These are phyloP conservation scores for Rhopalosiphum nymphaeae DNA, from an alignment of 2,888 invertebrate species.

Conservation along the genomic window DNA sequence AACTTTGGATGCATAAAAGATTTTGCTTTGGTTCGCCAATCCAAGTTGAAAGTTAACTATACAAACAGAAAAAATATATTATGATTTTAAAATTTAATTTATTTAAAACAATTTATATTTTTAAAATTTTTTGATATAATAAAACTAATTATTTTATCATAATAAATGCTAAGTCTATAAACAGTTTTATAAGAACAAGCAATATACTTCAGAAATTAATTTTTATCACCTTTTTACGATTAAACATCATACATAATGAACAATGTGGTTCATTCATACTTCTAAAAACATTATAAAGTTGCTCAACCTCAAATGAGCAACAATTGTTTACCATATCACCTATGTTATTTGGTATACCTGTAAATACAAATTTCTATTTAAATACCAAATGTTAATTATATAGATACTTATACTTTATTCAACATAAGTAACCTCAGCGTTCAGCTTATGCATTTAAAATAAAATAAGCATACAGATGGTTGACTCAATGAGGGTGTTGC, in stretches of 20 bases:
- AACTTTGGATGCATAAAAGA: background rate
- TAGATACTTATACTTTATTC: background rate
- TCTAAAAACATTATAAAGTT: constrained; percentile 72
- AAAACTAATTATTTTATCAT: background rate
- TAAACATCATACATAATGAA: constrained; percentile 74
- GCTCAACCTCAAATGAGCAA: constrained; percentile 70
- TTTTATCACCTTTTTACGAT: constrained; percentile 66
- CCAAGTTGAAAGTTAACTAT: constrained; percentile 43
- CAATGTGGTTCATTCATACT: constrained; percentile 74
- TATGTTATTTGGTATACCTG: constrained; percentile 48
- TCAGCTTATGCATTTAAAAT: background rate
- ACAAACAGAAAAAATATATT: background rate
- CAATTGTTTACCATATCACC: constrained; percentile 62
- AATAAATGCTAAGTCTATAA: background rate
- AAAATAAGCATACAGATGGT: background rate
- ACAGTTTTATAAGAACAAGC: background rate
- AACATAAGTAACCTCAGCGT: background rate
- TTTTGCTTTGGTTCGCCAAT: constrained; percentile 30
- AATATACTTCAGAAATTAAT: background rate
- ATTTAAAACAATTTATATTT: background rate
- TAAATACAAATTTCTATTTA: background rate
- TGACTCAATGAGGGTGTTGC: background rate
- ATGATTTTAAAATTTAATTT: background rate
- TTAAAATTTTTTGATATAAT: background rate
- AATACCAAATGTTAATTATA: background rate